Percentiles rank a stretch among this genome's conserved stretches.
These are phyloP conservation scores for Monochamus saltuarius DNA, from an alignment of 1,140 invertebrate species.

Conservation along the genomic window DNA sequence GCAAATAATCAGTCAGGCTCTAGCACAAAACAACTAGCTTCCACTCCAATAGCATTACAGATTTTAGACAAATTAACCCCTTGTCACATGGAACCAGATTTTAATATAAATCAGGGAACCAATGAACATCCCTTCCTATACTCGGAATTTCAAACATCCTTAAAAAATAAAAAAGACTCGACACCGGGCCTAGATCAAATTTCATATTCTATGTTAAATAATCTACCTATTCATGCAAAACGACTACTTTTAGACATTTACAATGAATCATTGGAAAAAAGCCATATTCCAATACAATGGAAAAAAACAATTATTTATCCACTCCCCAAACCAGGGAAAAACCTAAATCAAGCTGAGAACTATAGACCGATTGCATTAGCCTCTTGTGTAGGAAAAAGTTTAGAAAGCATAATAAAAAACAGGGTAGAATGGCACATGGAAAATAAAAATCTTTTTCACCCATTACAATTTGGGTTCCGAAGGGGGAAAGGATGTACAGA, in stretches of 20 bases:
- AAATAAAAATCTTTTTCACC: too few species aligned
- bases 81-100: background rate
- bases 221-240: slow-evolving; percentile 3
- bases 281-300: too few species aligned
- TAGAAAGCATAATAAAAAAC: too few species aligned
- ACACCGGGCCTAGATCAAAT: slow-evolving; percentile 9
- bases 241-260: slow-evolving; percentile 3
- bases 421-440: too few species aligned
- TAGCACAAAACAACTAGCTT: background rate
- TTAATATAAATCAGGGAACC: background rate
- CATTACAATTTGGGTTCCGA: too few species aligned
- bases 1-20: background rate
- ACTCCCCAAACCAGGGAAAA: too few species aligned
- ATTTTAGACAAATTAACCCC: background rate
- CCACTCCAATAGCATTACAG: background rate
- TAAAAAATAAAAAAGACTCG: background rate
- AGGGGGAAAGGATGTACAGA: too few species aligned
- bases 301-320: too few species aligned
- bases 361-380: too few species aligned
- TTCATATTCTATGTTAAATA: slow-evolving; percentile 7
- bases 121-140: background rate
- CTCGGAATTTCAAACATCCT: background rate
- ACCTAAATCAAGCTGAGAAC: too few species aligned
- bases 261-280: background rate
- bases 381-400: too few species aligned